Evolutionary conservation across 2,888 invertebrate species (phyloP).

Genomic region (Prionchulus punctatus): DNA sequence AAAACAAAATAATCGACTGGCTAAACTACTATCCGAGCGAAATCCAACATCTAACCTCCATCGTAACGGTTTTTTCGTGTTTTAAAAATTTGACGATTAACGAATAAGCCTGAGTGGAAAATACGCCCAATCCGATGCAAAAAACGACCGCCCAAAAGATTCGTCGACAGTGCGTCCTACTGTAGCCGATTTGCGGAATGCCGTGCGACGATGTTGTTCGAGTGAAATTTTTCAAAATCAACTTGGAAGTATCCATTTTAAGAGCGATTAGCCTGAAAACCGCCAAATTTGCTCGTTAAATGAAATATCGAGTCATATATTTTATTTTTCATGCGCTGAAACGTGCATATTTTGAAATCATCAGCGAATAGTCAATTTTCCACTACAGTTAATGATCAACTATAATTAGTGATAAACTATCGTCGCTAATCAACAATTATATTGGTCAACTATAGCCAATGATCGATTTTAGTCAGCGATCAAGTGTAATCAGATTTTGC

Average conservation of each 20-base stretch:
- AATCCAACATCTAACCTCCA: background rate
- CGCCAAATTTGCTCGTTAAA: too few relatives aligned
- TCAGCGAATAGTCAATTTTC: too few relatives aligned
- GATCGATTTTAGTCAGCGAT: too few relatives aligned
- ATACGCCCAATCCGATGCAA: background rate
- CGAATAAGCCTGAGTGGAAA: background rate
- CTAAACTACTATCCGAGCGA: background rate
- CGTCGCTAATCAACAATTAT: too few relatives aligned
- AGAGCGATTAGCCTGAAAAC: too few relatives aligned
- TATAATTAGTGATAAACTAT: too few relatives aligned
- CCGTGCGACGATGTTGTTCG: slow-evolving; percentile 24
- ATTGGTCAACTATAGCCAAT: too few relatives aligned
- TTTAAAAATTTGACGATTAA: background rate
- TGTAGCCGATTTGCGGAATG: slow-evolving; percentile 11
- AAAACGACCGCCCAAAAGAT: slow-evolving; percentile 22
- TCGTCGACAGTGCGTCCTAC: slow-evolving; percentile 4
- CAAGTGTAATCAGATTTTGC: too few relatives aligned
- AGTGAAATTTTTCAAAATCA: background rate
- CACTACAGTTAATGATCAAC: too few relatives aligned
- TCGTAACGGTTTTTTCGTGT: background rate
- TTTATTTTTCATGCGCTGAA: too few relatives aligned
- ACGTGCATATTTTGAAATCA: too few relatives aligned
- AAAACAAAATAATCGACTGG: background rate
- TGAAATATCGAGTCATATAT: too few relatives aligned
- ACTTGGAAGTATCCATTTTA: background rate